Evolutionary conservation across 2,797 vertebrate genomes (phyloP).

Genomic region (Forpus xanthops): DNA sequence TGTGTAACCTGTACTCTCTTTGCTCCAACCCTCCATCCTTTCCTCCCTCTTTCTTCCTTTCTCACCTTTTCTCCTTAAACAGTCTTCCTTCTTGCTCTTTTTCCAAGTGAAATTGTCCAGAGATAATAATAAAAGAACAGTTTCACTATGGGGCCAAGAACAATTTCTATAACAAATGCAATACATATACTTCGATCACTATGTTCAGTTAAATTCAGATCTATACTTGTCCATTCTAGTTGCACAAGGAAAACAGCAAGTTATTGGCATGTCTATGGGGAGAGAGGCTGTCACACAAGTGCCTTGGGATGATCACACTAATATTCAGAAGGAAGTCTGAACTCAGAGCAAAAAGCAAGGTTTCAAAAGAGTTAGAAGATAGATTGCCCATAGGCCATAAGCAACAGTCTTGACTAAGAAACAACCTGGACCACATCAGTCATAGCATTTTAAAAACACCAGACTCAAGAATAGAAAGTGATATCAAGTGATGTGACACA

Average conservation of each 20-base stretch:
- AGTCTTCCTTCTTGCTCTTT: neutral
- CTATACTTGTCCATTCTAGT: neutral
- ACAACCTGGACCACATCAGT: neutral
- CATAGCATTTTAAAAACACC: neutral
- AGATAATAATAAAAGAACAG: neutral
- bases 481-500: neutral
- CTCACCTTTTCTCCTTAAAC: neutral
- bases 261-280: slow-evolving; percentile 30
- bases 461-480: neutral
- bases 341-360: neutral
- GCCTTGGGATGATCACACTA: neutral
- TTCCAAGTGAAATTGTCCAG: neutral
- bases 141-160: neutral
- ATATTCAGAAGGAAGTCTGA: neutral
- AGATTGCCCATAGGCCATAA: rapidly evolving
- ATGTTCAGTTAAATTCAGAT: neutral
- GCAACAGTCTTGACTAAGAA: neutral
- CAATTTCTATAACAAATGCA: neutral
- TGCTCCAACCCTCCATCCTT: neutral
- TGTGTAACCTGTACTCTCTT: neutral
- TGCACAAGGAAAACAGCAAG: slow-evolving; percentile 51
- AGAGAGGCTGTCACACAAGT: neutral
- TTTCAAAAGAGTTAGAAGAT: neutral
- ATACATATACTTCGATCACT: neutral
- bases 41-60: neutral